Evolutionary conservation across 2,797 vertebrate genomes (phyloP).

Genomic region (Myioborus melanocephalus): DNA sequence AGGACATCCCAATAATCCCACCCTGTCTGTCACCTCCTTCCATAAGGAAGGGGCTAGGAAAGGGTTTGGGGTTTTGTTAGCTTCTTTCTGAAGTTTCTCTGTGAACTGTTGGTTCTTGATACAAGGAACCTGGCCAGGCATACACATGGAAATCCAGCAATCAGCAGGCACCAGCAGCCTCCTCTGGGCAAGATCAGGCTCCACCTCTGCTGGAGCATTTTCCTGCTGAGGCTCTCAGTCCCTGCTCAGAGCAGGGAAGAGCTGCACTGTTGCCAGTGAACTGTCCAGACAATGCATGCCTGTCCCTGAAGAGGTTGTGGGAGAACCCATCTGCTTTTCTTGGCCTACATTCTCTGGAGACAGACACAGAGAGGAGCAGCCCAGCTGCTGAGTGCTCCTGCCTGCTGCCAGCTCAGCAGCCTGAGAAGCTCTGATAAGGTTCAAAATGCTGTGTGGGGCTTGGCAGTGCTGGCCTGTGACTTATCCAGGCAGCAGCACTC

Average conservation of each 20-base stretch:
- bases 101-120: not conserved
- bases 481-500: not conserved
- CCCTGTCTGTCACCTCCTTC: not conserved
- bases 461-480: not conserved
- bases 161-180: not conserved
- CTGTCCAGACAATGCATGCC: rapidly evolving
- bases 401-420: not conserved
- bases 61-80: not conserved
- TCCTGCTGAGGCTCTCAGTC: not conserved
- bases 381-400: not conserved
- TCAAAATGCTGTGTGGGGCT: rapidly evolving
- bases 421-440: conserved; percentile 23
- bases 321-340: not conserved
- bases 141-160: not conserved
- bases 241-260: not conserved
- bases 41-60: not conserved
- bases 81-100: not conserved
- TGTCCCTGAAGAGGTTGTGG: not conserved
- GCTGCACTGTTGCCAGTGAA: rapidly evolving
- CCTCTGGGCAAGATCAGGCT: not conserved
- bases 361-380: not conserved
- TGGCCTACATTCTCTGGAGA: not conserved
- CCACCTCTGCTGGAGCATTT: not conserved
- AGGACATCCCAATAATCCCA: not conserved
- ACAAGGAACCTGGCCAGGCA: not conserved